Evolutionary conservation across 2,797 vertebrate species (phyloP), one percentile per base, ranked within the genome.

Genomic region (Macropus fuliginosus): DNA sequence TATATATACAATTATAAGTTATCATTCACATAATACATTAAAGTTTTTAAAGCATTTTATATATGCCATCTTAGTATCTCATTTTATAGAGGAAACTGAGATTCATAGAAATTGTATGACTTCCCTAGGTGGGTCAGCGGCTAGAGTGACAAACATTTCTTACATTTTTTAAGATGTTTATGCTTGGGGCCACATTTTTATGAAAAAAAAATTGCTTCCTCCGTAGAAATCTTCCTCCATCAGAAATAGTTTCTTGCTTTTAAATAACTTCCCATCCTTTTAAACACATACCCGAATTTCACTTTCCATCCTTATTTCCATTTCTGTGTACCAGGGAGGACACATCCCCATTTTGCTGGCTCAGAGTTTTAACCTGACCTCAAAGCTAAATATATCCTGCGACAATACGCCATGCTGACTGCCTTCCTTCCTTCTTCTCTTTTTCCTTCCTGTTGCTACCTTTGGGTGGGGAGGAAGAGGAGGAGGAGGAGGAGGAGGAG

Each of bases 391-490:
- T 28, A 91, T 59, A 89, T 91, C 29, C 81, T 56, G 24, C 93
- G 14, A 91, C 91, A 95, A 55, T 87, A 92, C 74, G 29, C 28
- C n/a, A 27, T 92, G 93, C 9, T 34, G 0, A 0, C 52, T 2
- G 91, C 18, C n/a, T 52, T 52, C 52, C 52, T 52, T 52, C 52
- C 52, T 52, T 93, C 66, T 57, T 55, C 34, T 24, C 8, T 14
- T 56, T 59, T 90, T 94, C 3, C 0, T 91, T 95, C 9, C 3
- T 93, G 28, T 92, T 90, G 27, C 4, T 92, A 57, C 96, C 91
- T 91, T 97, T 96, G 91, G 27, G 94, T 93, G 94, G 94, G 93
- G 95, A 93, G 95, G 92, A 93, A 62, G 91, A 93, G 91, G 54
- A 13, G 54, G 59, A 52, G 95, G 92, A 93, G 74, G 92, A 92